phyloP scores from a whole-genome alignment of 2,888 invertebrate genomes.

The Osmoderma eremita region DNA sequence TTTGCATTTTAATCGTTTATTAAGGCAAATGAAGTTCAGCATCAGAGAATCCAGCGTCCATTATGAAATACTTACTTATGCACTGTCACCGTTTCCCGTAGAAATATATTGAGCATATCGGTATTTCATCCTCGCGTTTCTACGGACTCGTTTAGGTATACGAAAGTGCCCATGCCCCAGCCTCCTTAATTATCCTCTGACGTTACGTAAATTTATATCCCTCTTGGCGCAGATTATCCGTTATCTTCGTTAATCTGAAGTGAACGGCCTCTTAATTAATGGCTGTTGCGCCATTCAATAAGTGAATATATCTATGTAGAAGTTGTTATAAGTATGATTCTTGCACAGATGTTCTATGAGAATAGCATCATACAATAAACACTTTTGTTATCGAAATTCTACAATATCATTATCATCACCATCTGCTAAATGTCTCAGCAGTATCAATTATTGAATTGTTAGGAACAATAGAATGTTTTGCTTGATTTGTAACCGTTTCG shows the following conservation, averaged over 20 bases:
- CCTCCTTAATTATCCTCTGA: background rate
- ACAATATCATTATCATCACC: no score
- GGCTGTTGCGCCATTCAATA: background rate
- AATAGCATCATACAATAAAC: no score
- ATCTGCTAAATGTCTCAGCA: no score
- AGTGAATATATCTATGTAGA: background rate
- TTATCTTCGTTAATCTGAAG: background rate
- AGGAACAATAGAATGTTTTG: no score
- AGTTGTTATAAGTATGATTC: no score
- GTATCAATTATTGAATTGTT: no score
- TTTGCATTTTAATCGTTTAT: conserved; percentile 15
- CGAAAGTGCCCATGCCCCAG: no score
- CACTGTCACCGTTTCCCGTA: background rate
- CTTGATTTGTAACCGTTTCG: no score
- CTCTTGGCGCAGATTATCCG: background rate
- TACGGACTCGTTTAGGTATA: no score
- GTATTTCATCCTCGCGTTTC: no score
- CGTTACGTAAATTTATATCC: background rate
- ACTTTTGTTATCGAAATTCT: no score
- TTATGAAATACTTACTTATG: background rate
- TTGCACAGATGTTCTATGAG: no score
- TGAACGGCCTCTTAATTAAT: background rate
- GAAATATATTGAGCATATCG: background rate
- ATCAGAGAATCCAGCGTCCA: background rate
- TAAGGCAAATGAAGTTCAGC: conserved; percentile 6